These are phyloP conservation scores for Danio aesculapii DNA, from an alignment of 2,797 vertebrate genomes.

Conservation along the genomic window DNA sequence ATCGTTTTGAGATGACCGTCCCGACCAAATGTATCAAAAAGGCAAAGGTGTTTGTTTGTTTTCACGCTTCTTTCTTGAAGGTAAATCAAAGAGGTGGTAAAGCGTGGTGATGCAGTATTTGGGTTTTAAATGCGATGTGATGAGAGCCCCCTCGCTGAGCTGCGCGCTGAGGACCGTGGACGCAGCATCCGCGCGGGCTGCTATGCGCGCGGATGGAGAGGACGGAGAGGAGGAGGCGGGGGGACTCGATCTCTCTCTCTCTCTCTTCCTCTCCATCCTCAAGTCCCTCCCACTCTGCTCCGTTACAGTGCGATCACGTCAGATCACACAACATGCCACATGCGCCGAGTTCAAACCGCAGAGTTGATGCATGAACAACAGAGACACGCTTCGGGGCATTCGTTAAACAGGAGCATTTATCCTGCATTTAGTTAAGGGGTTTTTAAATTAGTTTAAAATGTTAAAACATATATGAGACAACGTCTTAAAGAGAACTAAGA, in stretches of 20 bases:
- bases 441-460: background rate
- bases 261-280: conserved; percentile 35
- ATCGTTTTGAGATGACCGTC: conserved; percentile 57
- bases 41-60: conserved; percentile 35
- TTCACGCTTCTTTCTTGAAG: conserved; percentile 48
- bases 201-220: conserved; percentile 58
- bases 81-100: conserved; percentile 56
- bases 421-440: background rate
- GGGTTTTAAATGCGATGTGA: conserved; percentile 65
- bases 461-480: background rate
- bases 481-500: background rate
- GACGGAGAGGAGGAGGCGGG: conserved; percentile 48
- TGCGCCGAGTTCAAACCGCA: conserved; percentile 27
- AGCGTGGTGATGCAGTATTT: conserved; percentile 57
- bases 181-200: conserved; percentile 78
- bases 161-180: conserved; percentile 75
- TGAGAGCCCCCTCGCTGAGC: conserved; percentile 64
- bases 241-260: conserved; percentile 36
- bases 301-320: conserved; percentile 61
- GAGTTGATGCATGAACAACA: background rate
- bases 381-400: background rate
- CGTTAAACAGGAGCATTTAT: background rate
- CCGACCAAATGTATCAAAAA: conserved; percentile 40
- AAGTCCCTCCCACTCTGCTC: conserved; percentile 60
- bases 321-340: conserved; percentile 54